These are phyloP conservation scores for Brenthis hecate DNA, from an alignment of 2,888 invertebrate genomes.

Conservation along the genomic window DNA sequence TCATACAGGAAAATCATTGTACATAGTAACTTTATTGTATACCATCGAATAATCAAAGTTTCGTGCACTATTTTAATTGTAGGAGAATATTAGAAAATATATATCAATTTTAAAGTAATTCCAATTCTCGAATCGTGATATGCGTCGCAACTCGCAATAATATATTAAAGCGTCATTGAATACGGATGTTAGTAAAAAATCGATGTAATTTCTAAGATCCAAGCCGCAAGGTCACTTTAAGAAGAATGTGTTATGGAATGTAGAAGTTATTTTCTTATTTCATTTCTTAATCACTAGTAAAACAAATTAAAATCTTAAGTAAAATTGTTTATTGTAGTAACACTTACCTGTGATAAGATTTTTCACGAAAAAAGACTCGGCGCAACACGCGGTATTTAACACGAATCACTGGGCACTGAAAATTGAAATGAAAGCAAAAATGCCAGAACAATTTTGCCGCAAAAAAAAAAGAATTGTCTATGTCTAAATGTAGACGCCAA, in stretches of 20 bases:
- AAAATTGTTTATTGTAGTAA: conserved; percentile 34
- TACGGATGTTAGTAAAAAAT: conserved; percentile 17
- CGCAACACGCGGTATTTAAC: conserved; percentile 58
- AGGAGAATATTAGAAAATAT: not conserved
- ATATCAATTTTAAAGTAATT: not conserved
- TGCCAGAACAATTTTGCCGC: conserved; percentile 4
- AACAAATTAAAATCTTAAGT: too few species aligned
- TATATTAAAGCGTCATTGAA: conserved; percentile 10
- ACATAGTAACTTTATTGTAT: too few species aligned
- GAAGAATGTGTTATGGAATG: conserved; percentile 4
- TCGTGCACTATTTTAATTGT: not conserved
- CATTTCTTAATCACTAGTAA: too few species aligned
- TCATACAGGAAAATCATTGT: too few species aligned
- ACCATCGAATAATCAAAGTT: too few species aligned
- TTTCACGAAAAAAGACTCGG: conserved; percentile 51
- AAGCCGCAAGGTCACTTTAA: conserved; percentile 16
- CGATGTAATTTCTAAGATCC: conserved; percentile 15
- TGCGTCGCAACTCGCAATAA: conserved; percentile 24
- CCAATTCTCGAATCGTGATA: not conserved
- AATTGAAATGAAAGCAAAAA: conserved; percentile 3
- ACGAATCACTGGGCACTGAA: conserved; percentile 29
- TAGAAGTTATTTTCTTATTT: too few species aligned
- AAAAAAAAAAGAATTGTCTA: conserved; percentile 14
- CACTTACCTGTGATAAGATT: conserved; percentile 49
- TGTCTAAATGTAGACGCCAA: not conserved